Evolutionary conservation across 1,140 invertebrate genomes (phyloP).

Genomic region (Scaptomyza graminum): DNA sequence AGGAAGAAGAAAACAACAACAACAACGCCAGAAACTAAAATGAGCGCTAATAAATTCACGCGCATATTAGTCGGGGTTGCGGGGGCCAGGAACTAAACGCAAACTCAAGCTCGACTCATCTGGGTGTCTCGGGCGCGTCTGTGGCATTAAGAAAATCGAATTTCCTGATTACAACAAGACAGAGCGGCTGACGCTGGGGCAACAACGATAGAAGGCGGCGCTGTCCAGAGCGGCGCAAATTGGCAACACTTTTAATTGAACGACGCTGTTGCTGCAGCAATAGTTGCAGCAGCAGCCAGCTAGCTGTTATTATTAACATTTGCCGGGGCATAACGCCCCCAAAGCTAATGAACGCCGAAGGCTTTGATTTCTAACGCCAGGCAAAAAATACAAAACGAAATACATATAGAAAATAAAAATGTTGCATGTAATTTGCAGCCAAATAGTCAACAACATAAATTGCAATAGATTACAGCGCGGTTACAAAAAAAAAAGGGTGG

Average conservation of each 20-base stretch:
- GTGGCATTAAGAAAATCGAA: constrained; percentile 83
- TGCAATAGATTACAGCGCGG: constrained; percentile 50
- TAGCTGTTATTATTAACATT: constrained; percentile 54
- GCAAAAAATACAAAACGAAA: too few species aligned
- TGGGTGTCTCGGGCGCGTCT: constrained; percentile 8
- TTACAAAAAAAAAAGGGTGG: too few species aligned
- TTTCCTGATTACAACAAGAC: constrained; percentile 78
- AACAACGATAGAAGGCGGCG: constrained; percentile 18
- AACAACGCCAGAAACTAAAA: constrained; percentile 46
- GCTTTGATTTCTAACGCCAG: constrained; percentile 79
- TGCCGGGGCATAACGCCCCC: constrained; percentile 72
- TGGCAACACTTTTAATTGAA: constrained; percentile 82
- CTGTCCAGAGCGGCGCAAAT: constrained; percentile 65
- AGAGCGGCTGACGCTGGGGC: background rate
- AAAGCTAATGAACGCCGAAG: constrained; percentile 83
- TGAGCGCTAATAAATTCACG: constrained; percentile 81
- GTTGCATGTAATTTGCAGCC: constrained; percentile 78
- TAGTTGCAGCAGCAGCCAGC: background rate
- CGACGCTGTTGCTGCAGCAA: constrained; percentile 35
- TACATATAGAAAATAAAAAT: constrained; percentile 65
- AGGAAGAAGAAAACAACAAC: constrained; percentile 1
- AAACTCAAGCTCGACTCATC: too few species aligned
- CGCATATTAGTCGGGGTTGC: constrained; percentile 66
- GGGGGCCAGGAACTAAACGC: constrained; percentile 23
- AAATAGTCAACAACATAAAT: constrained; percentile 82